Evolutionary conservation across 2,888 invertebrate species (phyloP).

Genomic region (Drosophila stalkeri): DNA sequence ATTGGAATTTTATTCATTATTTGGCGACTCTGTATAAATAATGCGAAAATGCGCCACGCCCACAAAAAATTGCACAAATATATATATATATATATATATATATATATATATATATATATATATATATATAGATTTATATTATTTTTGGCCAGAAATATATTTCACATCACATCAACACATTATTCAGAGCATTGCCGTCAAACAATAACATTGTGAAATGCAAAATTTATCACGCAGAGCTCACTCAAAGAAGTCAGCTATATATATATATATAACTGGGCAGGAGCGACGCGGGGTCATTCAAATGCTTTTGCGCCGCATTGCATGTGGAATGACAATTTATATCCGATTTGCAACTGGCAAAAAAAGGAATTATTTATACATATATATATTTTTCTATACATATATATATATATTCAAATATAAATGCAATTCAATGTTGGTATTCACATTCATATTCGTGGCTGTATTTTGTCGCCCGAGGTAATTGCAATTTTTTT

Average conservation of each 20-base stretch:
- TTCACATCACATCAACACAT: slow-evolving; percentile 61
- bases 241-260: slow-evolving; percentile 25
- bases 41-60: slow-evolving; percentile 19
- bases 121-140: slow-evolving; percentile 15
- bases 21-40: not conserved
- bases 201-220: slow-evolving; percentile 50
- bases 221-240: slow-evolving; percentile 45
- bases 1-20: not conserved
- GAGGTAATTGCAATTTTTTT: slow-evolving; percentile 46
- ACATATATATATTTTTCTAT: not conserved
- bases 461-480: not conserved
- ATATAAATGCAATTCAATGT: slow-evolving; percentile 23
- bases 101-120: slow-evolving; percentile 21
- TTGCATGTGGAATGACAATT: slow-evolving; percentile 76
- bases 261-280: not conserved
- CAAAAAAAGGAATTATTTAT: not conserved
- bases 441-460: slow-evolving; percentile 17
- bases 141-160: slow-evolving; percentile 27
- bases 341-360: slow-evolving; percentile 67
- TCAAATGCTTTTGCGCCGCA: slow-evolving; percentile 24
- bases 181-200: slow-evolving; percentile 39
- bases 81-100: no score
- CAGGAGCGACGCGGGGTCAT: not conserved
- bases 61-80: slow-evolving; percentile 1
- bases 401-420: not conserved